Percentiles rank a stretch among this genome's conserved stretches.
Evolutionary conservation across 2,888 invertebrate species (phyloP).

Genomic region (Microchrysa polita): DNA sequence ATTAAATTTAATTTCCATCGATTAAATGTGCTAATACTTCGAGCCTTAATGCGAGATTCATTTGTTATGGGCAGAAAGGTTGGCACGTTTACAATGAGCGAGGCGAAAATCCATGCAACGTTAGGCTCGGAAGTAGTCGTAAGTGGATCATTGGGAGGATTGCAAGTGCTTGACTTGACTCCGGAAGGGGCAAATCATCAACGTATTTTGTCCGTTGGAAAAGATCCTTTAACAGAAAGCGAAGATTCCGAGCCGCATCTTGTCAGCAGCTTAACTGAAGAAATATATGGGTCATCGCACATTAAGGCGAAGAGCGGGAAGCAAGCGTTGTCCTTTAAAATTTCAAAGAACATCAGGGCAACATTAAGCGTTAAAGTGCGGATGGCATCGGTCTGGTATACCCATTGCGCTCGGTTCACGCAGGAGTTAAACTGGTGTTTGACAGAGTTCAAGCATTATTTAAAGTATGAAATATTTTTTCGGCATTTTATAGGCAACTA

Average conservation of each 20-base stretch:
- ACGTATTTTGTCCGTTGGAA: conserved; percentile 85
- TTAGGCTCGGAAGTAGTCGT: conserved; percentile 75
- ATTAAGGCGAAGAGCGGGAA: conserved; percentile 56
- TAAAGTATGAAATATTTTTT: conserved; percentile 57
- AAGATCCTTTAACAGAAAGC: conserved; percentile 73
- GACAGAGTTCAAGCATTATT: conserved; percentile 88
- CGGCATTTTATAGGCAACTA: neutral
- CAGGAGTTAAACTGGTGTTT: conserved; percentile 88
- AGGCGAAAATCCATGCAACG: conserved; percentile 88
- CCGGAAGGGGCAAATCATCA: conserved; percentile 85
- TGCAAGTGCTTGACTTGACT: conserved; percentile 90
- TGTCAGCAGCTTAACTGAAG: conserved; percentile 60
- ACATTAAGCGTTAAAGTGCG: conserved; percentile 63
- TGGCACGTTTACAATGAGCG: conserved; percentile 91
- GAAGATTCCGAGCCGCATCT: conserved; percentile 55
- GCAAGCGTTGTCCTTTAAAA: conserved; percentile 63
- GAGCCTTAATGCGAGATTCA: conserved; percentile 80
- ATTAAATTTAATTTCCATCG: conserved; percentile 93
- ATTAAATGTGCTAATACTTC: conserved; percentile 84
- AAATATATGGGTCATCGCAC: conserved; percentile 62
- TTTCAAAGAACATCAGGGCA: conserved; percentile 59
- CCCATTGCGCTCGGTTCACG: conserved; percentile 88
- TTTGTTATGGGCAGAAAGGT: conserved; percentile 83
- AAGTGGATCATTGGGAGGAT: conserved; percentile 89
- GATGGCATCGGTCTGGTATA: conserved; percentile 93